Evolutionary conservation across 2,113 vertebrate species (phyloP).

Genomic region (Mobula birostris): DNA sequence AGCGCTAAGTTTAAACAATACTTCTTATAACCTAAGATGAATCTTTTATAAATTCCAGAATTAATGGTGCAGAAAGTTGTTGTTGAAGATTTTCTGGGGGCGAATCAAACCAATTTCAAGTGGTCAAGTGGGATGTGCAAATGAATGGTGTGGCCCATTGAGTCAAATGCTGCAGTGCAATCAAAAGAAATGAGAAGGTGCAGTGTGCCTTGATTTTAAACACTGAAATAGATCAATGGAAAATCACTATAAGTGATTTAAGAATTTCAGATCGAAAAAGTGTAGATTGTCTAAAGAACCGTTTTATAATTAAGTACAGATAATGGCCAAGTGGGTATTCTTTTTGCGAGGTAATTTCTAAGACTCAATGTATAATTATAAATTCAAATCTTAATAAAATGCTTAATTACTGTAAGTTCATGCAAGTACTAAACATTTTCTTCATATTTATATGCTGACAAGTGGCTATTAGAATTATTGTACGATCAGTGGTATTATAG

Average conservation of each 20-base stretch:
- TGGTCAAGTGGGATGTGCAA: not conserved
- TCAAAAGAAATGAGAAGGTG: not conserved
- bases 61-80: too few species aligned
- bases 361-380: not conserved
- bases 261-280: not conserved
- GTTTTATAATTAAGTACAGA: not conserved
- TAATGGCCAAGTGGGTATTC: not conserved
- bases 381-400: not conserved
- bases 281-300: not conserved
- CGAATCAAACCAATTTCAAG: not conserved
- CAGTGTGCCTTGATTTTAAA: not conserved
- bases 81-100: not conserved
- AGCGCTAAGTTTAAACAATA: too few species aligned
- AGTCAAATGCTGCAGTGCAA: not conserved
- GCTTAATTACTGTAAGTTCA: not conserved
- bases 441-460: not conserved
- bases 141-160: not conserved
- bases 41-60: too few species aligned
- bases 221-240: not conserved
- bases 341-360: not conserved
- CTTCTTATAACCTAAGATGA: too few species aligned
- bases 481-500: not conserved
- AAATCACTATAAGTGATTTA: not conserved
- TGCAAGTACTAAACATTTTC: not conserved
- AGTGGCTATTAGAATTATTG: not conserved